phyloP scores from a whole-genome alignment of 2,888 invertebrate species.

The Hetaerina titia region DNA sequence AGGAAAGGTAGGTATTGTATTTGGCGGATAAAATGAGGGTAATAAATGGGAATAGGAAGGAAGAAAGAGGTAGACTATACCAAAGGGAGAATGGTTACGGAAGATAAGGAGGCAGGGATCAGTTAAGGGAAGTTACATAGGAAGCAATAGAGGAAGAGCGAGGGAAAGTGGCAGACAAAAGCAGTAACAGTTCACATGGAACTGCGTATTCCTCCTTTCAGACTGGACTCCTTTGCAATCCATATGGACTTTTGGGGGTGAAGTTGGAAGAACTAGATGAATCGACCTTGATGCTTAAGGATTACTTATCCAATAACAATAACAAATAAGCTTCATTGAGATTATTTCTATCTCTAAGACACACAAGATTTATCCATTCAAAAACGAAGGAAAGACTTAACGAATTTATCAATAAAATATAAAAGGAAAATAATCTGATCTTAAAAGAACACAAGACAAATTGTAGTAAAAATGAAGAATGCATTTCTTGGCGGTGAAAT shows the following conservation, averaged over 20 bases:
- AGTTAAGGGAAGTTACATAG: slow-evolving; percentile 4
- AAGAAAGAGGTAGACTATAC: background rate
- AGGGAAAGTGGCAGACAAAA: background rate
- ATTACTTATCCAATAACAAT: background rate
- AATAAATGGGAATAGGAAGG: slow-evolving; percentile 18
- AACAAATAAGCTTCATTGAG: background rate
- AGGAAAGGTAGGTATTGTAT: background rate
- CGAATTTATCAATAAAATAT: background rate
- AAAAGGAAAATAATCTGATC: background rate
- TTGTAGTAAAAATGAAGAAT: background rate
- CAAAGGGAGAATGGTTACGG: background rate
- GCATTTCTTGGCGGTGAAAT: background rate
- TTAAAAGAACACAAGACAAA: background rate
- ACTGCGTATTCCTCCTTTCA: background rate
- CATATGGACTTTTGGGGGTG: background rate
- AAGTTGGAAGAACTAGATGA: background rate
- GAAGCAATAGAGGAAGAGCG: background rate
- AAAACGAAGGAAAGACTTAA: background rate
- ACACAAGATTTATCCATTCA: background rate
- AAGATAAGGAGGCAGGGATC: slow-evolving; percentile 2
- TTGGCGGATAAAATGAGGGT: background rate
- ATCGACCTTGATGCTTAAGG: background rate
- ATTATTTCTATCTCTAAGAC: background rate
- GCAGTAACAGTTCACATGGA: background rate
- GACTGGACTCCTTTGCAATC: background rate